Conservation (phyloP, 1,140 invertebrate species). For the Drosophila carrolli region DNA sequence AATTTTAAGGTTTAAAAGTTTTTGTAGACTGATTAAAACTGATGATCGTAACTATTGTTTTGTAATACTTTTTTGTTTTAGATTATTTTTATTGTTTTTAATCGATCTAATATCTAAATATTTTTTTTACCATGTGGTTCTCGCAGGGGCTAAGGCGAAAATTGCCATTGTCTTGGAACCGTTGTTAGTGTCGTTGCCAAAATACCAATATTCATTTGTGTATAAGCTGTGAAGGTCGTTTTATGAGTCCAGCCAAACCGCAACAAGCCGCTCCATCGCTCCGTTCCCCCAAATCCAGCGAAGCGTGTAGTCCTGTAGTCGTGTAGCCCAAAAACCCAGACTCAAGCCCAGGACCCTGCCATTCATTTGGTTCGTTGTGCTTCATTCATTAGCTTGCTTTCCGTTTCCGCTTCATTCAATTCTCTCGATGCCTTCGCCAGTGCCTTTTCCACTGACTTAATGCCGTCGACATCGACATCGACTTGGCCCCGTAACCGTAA, state of each 20-base stretch:
- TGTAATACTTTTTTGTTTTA: too few species aligned
- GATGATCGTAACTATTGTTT: too few species aligned
- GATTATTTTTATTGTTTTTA: too few species aligned
- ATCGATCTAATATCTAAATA: too few species aligned
- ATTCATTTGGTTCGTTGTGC: conserved; percentile 81
- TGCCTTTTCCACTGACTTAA: conserved; percentile 65
- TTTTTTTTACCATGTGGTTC: conserved; percentile 4
- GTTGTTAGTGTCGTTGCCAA: conserved; percentile 38
- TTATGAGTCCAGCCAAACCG: conserved; percentile 28
- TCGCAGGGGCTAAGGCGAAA: conserved; percentile 14
- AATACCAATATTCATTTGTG: conserved; percentile 56
- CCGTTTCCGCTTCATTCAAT: conserved; percentile 82
- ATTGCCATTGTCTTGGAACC: conserved; percentile 47
- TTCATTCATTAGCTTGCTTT: conserved; percentile 81
- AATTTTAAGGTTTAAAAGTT: too few species aligned
- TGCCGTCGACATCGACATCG: conserved; percentile 60
- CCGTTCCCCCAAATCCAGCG: conserved; percentile 31
- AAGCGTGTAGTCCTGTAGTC: conserved; percentile 49
- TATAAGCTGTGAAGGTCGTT: conserved; percentile 56
- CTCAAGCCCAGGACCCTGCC: conserved; percentile 25
- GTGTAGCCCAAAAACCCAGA: not conserved
- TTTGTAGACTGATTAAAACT: too few species aligned
- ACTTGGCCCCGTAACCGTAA: conserved; percentile 26
- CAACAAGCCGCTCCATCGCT: conserved; percentile 15
- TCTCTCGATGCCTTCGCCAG: conserved; percentile 58